Conservation (phyloP, 2,888 invertebrate species). For the Augochlorella aurata region DNA sequence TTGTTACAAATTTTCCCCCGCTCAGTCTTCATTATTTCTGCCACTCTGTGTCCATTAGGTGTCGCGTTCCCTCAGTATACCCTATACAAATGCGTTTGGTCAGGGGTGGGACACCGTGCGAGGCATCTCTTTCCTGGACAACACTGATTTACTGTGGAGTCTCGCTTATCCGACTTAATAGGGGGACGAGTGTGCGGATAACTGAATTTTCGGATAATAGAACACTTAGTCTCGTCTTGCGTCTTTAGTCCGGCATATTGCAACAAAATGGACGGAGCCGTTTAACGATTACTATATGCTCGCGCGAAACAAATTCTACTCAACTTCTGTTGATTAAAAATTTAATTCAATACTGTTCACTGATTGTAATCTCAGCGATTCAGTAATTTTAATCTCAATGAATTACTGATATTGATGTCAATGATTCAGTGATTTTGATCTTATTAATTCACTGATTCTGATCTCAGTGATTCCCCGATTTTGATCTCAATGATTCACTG, state of each 20-base stretch:
- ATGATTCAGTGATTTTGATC: no score
- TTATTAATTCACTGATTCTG: no score
- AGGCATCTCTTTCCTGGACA: slow-evolving; percentile 1
- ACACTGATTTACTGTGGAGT: slow-evolving; percentile 2
- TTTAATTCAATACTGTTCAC: no score
- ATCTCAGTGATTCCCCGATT: no score
- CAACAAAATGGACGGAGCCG: neutral
- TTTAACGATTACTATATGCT: neutral
- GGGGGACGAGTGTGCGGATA: neutral
- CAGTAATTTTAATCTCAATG: no score
- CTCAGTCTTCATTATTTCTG: slow-evolving; percentile 9
- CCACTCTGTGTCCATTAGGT: slow-evolving; percentile 1
- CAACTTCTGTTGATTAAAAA: neutral
- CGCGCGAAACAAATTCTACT: neutral
- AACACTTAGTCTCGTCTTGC: neutral
- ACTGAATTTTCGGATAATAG: neutral
- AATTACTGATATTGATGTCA: no score
- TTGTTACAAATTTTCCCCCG: slow-evolving; percentile 7
- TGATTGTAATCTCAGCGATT: no score
- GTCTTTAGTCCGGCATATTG: neutral
- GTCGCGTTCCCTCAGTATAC: neutral
- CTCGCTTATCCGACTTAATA: slow-evolving; percentile 2
- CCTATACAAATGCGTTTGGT: slow-evolving; percentile 11
- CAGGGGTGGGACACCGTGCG: no score
- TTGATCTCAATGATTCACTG: no score